These are phyloP conservation scores for Vulpes vulpes DNA, from an alignment of 2,113 vertebrate genomes.

Conservation along the genomic window DNA sequence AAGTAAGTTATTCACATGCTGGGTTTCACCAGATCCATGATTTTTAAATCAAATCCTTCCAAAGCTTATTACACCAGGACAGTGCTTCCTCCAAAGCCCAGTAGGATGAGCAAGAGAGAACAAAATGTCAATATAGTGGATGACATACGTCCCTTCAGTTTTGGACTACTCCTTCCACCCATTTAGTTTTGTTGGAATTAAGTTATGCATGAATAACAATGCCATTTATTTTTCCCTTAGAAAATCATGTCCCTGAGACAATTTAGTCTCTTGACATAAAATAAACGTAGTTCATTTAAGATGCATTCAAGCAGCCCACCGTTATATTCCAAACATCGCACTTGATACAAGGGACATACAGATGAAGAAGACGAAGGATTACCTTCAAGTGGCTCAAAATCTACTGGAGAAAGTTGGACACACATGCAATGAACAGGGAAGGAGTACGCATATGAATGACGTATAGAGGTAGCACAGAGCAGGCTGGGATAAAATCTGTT, in stretches of 20 bases:
- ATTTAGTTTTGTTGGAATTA: slow-evolving; percentile 1
- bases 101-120: neutral
- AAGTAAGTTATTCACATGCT: slow-evolving; percentile 55
- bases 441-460: neutral
- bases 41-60: slow-evolving; percentile 18
- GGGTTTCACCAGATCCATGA: neutral
- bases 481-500: neutral
- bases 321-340: neutral
- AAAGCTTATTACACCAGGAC: slow-evolving; percentile 45
- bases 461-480: neutral
- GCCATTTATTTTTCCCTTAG: slow-evolving; percentile 4
- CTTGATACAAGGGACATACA: neutral
- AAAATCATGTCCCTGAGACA: slow-evolving; percentile 4
- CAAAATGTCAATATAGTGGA: neutral
- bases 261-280: neutral
- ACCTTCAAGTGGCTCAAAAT: neutral
- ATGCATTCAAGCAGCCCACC: neutral
- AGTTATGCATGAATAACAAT: neutral
- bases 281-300: slow-evolving; percentile 17
- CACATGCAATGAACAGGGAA: neutral
- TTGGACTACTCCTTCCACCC: neutral
- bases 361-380: neutral
- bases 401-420: neutral
- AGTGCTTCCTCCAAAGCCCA: neutral
- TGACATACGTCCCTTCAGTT: neutral